Evolutionary conservation across 2,797 vertebrate genomes (phyloP).

Genomic region (Vireo griseus): DNA sequence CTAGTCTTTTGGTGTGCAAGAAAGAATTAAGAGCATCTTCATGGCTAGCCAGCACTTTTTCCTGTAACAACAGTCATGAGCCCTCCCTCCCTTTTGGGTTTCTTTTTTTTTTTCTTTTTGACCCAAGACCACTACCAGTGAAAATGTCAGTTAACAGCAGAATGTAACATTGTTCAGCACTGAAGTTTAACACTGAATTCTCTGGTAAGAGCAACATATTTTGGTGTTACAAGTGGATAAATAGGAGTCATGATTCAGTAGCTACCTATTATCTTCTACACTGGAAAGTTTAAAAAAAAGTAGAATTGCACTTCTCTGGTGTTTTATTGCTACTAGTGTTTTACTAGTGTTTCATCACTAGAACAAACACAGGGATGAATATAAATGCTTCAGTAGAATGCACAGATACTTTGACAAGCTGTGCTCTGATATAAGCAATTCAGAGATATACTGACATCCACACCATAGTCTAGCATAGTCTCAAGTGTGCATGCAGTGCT

Average conservation of each 20-base stretch:
- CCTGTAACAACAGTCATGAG: background rate
- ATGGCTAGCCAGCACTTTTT: background rate
- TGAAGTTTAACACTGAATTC: background rate
- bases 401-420: background rate
- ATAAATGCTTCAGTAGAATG: background rate
- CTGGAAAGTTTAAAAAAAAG: background rate
- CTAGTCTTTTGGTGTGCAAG: background rate
- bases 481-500: background rate
- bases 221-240: background rate
- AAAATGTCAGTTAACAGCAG: background rate
- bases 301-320: background rate
- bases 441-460: background rate
- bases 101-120: background rate
- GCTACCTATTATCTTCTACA: background rate
- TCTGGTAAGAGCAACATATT: background rate
- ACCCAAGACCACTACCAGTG: background rate
- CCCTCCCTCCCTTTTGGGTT: accelerated
- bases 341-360: background rate
- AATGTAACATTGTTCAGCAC: background rate
- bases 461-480: background rate
- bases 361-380: background rate
- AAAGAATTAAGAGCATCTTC: background rate
- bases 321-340: background rate
- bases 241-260: background rate
- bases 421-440: background rate